Conservation (phyloP, 2,797 vertebrate species). For the Arctocebus calabarensis region DNA sequence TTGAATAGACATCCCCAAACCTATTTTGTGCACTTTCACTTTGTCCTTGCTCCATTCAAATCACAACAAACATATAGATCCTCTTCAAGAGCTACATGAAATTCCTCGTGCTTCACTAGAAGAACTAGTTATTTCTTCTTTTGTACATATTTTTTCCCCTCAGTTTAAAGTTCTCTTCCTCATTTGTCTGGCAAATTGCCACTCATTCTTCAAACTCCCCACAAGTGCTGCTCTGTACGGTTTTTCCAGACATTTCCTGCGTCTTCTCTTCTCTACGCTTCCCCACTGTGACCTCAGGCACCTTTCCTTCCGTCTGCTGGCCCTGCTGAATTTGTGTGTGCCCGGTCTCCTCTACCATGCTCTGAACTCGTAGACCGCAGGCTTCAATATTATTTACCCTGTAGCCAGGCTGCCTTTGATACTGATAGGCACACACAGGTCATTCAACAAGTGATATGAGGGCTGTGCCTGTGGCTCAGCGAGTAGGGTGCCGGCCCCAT, state of each 20-base stretch:
- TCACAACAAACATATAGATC: background rate
- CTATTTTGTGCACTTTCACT: background rate
- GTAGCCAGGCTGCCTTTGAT: background rate
- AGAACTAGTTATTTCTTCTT: background rate
- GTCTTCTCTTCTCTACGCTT: background rate
- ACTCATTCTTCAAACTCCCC: background rate
- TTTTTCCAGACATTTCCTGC: background rate
- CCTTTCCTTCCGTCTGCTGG: background rate
- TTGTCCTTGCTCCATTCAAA: background rate
- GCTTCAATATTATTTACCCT: background rate
- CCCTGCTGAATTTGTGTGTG: background rate
- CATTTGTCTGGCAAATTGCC: background rate
- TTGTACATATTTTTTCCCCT: background rate
- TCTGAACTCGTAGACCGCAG: background rate
- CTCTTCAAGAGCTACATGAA: background rate
- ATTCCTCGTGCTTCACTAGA: background rate
- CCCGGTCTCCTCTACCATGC: background rate
- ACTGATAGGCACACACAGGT: background rate
- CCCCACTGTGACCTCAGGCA: background rate
- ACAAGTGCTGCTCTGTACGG: background rate
- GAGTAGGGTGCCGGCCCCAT: too few relatives aligned
- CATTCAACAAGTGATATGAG: background rate
- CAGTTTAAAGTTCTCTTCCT: background rate
- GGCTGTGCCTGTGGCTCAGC: too few relatives aligned
- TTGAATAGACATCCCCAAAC: background rate